Evolutionary conservation across 2,888 invertebrate species (phyloP), one percentile per base, ranked within the genome.

Genomic region (Augochlorella aurata): DNA sequence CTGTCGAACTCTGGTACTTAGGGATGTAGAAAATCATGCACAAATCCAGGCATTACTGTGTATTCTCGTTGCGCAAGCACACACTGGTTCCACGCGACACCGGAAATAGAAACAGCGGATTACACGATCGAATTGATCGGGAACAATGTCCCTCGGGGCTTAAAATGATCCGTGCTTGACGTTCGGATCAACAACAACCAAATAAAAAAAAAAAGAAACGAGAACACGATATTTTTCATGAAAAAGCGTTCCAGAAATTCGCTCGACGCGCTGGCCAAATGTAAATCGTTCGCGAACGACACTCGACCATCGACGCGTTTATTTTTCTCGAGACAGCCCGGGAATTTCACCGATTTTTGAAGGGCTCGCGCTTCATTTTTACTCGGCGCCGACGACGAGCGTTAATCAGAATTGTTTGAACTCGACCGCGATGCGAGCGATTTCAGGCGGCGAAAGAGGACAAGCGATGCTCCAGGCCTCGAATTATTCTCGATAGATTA

Each of bases 351-450:
- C 50, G 71, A 38, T 38, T 44, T 69, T 52, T 29, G 65, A 75
- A 79, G 75, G 66, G 65, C 21, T 24, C 52, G 66, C 66, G 47
- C 72, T 83, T 63, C 70, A n/a, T 54, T 68, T 74, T 78, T 66
- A 38, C 24, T 14, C 16, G 63, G 58, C 21, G 54, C 14, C 24
- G 47, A 69, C 70, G 68, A 58, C 79, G 49, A 38, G 74, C 61
- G 63, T 77, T 79, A 83, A 79, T 84, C 80, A 73, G 77, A 47
- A 84, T 84, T 70, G 65, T 75, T 75, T 74, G 81, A 84, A 84
- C 84, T 66, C 81, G 84, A 84, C 83, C 83, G 24, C 83, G 79
- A 83, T 76, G 76, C 79, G 47, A 78, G 77, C 74, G 76, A 82
- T 81, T 81, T 61, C 76, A 45, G 74, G 38, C 54, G 44, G 44